Base-by-base conservation (phyloP, 2,888 invertebrate species). In the Agrochola litura region DNA sequence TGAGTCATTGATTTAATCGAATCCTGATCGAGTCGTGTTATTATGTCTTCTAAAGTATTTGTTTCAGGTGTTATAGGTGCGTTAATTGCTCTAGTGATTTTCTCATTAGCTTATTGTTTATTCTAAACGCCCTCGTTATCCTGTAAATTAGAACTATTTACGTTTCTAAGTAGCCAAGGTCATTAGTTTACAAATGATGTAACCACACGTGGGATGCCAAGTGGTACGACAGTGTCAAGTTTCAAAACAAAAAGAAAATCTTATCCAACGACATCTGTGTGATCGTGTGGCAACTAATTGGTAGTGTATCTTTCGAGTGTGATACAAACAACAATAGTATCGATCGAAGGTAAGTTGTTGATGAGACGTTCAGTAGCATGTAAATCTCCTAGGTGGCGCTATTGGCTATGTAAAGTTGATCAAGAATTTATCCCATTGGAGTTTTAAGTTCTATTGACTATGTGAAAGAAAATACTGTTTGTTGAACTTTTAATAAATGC, bases 211-310 rank as follows among this genome's bases (percentile, higher is more conserved):
- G 85, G 86, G 88, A 80, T 88, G 88, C 79, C 89, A 85, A 86
- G 70, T 81, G 75, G 77, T 76, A 79, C 46, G 71, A 83, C 68
- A 73, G 81, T 82, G 71, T 86, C 86, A 71, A 67, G 69, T 85
- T 85, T 79, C 83, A 85, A 77, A 85, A 84, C 76, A 87, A 80
- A 76, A 72, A 46, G n/a, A 70, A 73, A 77, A 61, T 64, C 49
- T 10, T 43, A 61, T 64, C 63, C 73, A 89, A 85, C 86, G 91
- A 89, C 91, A 91, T 91, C 91, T 91, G 60, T 87, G 73, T 61
- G 61, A 66, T 70, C n/a, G 41, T 49, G 22, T 22, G 9, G 71
- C 25, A 86, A 90, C 90, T 84, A 87, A 77, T 54, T 79, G 43
- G 64, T 56, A 66, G 37, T 66, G 76, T 25, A 60, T 65, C 64